Conservation (phyloP, 2,113 vertebrate genomes). For the Uria lomvia region DNA sequence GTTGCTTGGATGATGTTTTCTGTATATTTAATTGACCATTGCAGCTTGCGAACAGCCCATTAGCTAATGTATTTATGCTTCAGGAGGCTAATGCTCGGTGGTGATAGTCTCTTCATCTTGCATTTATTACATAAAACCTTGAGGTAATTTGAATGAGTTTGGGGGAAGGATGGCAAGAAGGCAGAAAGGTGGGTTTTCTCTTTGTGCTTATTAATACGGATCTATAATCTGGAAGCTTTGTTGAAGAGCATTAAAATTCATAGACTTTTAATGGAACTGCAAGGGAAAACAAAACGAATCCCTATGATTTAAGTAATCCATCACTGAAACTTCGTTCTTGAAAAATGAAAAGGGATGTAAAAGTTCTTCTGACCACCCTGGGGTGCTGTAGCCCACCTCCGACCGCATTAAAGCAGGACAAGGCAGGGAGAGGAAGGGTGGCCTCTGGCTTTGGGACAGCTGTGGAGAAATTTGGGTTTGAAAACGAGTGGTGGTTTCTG, state of each 20-base stretch:
- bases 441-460: background rate
- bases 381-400: background rate
- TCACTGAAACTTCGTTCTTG: background rate
- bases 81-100: background rate
- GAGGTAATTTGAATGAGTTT: background rate
- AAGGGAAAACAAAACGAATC: background rate
- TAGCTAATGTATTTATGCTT: background rate
- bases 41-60: background rate
- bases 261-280: background rate
- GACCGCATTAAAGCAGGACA: background rate
- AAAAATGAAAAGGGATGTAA: background rate
- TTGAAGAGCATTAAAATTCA: background rate
- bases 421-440: background rate
- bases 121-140: background rate
- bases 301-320: background rate
- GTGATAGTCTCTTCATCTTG: background rate
- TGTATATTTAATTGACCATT: background rate
- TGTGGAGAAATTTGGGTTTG: background rate
- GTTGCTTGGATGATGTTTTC: background rate
- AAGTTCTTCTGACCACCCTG: background rate
- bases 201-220: background rate
- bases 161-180: background rate
- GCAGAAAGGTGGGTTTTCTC: background rate
- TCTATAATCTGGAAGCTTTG: background rate
- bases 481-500: background rate